Evolutionary conservation across 2,888 invertebrate species (phyloP).

Genomic region (Drosophila leonis): DNA sequence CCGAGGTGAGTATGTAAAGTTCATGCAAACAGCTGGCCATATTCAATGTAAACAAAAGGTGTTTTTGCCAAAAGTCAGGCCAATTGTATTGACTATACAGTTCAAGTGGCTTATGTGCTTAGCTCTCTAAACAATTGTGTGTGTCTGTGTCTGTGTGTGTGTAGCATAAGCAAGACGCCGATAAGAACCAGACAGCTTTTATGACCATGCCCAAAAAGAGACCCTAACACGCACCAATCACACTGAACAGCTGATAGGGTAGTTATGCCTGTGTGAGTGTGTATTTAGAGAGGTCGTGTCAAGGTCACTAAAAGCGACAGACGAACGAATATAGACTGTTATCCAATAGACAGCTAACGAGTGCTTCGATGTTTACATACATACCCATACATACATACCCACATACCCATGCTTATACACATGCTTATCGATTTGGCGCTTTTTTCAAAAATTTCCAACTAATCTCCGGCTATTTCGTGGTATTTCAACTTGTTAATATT

Average conservation of each 20-base stretch:
- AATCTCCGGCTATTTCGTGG: slow-evolving; percentile 21
- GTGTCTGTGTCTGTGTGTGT: background rate
- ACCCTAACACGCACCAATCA: background rate
- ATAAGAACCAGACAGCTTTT: slow-evolving; percentile 24
- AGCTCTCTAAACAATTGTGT: background rate
- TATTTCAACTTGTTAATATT: slow-evolving; percentile 7
- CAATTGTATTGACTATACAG: too few species aligned
- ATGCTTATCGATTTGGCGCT: slow-evolving; percentile 19
- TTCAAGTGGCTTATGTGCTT: background rate
- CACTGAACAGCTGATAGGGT: slow-evolving; percentile 21
- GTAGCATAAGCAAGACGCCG: slow-evolving; percentile 5
- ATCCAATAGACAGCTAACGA: slow-evolving; percentile 37
- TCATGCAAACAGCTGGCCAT: background rate
- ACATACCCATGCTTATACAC: background rate
- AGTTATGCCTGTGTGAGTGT: background rate
- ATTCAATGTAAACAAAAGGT: slow-evolving; percentile 9
- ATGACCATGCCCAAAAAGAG: slow-evolving; percentile 2
- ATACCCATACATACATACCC: too few species aligned
- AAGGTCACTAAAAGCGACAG: slow-evolving; percentile 50
- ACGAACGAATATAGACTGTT: background rate
- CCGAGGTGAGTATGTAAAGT: slow-evolving; percentile 72
- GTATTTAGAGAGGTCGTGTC: slow-evolving; percentile 52
- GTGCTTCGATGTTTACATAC: background rate
- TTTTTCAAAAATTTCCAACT: background rate
- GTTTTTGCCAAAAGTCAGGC: slow-evolving; percentile 12